A percentile compares a stretch with the other conserved stretches of the same genome.
These are phyloP conservation scores for Acronicta alni DNA, from an alignment of 2,888 invertebrate species.

Conservation along the genomic window DNA sequence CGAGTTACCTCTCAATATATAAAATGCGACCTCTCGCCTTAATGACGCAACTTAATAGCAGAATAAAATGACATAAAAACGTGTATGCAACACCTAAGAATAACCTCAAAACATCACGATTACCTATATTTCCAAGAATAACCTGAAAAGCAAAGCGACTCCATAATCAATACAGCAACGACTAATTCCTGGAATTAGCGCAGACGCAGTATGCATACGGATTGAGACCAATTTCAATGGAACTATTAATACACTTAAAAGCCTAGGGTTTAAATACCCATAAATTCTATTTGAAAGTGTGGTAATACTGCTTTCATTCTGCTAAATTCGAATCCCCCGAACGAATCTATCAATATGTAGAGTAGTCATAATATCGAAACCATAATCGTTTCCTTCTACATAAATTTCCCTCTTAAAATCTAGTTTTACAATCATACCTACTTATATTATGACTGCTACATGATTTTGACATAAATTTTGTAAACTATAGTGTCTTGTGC, in stretches of 20 bases:
- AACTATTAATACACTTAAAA: neutral
- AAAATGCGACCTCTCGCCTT: too few species aligned
- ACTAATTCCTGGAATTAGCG: constrained; percentile 1
- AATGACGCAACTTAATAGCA: neutral
- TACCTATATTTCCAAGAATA: neutral
- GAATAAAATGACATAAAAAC: neutral
- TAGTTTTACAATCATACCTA: neutral
- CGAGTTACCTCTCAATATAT: neutral
- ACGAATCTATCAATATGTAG: too few species aligned
- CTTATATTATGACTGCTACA: constrained; percentile 27
- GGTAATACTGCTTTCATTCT: too few species aligned
- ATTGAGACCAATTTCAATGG: neutral
- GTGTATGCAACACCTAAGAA: neutral
- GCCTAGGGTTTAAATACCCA: neutral
- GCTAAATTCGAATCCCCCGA: too few species aligned
- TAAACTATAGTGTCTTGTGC: constrained; percentile 41
- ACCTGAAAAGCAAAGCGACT: neutral
- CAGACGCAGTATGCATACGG: neutral
- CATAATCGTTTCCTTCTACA: too few species aligned
- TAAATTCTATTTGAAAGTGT: too few species aligned
- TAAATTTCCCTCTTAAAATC: neutral
- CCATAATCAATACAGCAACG: neutral
- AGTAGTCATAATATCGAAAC: too few species aligned
- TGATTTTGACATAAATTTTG: constrained; percentile 35
- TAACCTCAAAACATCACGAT: neutral